Evolutionary conservation across 2,113 vertebrate genomes (phyloP).

Genomic region (Lophotis ruficrista): DNA sequence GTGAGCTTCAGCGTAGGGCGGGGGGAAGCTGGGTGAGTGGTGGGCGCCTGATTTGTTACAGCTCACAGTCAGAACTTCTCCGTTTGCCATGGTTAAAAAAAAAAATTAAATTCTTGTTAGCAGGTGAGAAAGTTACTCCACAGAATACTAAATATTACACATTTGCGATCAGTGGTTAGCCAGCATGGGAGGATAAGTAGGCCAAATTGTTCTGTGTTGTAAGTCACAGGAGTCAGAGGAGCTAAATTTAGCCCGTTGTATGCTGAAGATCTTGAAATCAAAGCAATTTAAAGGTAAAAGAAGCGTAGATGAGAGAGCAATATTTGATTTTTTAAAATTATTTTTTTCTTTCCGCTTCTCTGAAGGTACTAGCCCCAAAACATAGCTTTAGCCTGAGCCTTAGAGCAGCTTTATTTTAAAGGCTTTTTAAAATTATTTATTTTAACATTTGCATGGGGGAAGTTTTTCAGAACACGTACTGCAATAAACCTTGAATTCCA

Average conservation of each 20-base stretch:
- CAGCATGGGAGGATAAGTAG: neutral
- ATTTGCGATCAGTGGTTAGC: neutral
- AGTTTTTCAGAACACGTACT: conserved; percentile 60
- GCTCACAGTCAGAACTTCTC: neutral
- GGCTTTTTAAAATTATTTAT: neutral
- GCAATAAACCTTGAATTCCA: conserved; percentile 43
- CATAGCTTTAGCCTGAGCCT: neutral
- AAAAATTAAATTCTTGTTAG: neutral
- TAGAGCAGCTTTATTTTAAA: conserved; percentile 34
- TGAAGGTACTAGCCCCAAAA: neutral
- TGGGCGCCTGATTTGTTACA: neutral
- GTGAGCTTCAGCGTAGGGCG: rapidly evolving
- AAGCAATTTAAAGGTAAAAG: neutral
- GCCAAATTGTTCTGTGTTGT: conserved; percentile 20
- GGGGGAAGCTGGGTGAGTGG: neutral
- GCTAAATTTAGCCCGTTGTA: conserved; percentile 21
- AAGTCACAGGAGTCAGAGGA: conserved; percentile 20
- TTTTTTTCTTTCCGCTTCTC: neutral
- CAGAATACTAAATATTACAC: neutral
- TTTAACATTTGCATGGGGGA: conserved; percentile 58
- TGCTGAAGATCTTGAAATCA: conserved; percentile 20
- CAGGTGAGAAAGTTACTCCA: neutral
- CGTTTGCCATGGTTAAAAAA: neutral
- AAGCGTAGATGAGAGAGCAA: neutral
- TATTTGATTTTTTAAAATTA: neutral